These are phyloP conservation scores for Corapipo altera DNA, from an alignment of 2,113 vertebrate species.

Conservation along the genomic window DNA sequence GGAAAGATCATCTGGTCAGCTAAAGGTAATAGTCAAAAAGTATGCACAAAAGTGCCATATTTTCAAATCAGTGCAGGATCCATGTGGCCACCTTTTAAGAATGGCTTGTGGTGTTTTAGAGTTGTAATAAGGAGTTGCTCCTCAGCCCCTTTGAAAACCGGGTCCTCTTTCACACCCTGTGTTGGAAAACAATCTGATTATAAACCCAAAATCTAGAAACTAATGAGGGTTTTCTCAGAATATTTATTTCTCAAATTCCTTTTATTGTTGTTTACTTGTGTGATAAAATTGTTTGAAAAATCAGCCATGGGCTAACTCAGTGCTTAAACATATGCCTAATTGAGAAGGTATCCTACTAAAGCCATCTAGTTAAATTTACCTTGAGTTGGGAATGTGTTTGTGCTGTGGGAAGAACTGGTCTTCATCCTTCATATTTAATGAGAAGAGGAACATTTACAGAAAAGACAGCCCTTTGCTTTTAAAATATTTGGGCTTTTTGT, in stretches of 20 bases:
- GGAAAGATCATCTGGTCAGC: neutral
- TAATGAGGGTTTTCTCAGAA: neutral
- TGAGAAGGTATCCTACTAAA: neutral
- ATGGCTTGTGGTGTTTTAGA: neutral
- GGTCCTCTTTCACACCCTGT: neutral
- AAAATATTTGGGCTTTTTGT: conserved; percentile 31
- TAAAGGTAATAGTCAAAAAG: neutral
- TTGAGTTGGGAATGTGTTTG: neutral
- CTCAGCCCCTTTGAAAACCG: neutral
- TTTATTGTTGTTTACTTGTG: neutral
- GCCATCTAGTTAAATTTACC: neutral
- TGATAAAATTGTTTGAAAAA: neutral
- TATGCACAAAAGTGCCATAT: neutral
- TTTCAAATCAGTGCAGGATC: neutral
- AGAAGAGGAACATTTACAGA: neutral
- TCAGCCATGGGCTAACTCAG: neutral
- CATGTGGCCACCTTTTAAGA: neutral
- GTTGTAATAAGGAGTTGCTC: neutral
- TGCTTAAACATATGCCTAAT: conserved; percentile 1
- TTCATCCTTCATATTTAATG: conserved; percentile 20
- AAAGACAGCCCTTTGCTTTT: conserved; percentile 1
- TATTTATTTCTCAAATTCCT: neutral
- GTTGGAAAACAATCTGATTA: neutral
- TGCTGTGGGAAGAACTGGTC: neutral
- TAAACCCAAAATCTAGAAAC: neutral